These are phyloP conservation scores for Hymenopus coronatus DNA, from an alignment of 2,888 invertebrate species.

Conservation along the genomic window DNA sequence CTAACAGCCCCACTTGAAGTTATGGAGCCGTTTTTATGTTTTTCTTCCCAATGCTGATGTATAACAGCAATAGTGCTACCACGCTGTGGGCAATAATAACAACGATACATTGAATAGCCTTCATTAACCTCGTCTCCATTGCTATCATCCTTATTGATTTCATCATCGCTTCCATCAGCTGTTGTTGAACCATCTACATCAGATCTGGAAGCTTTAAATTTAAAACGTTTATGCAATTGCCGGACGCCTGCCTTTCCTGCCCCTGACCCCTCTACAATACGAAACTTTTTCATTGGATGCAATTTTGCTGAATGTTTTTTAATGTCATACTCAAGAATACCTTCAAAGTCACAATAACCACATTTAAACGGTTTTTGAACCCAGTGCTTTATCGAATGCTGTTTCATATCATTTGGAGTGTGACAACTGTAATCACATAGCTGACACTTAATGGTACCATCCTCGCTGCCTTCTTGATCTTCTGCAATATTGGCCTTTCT, in stretches of 20 bases:
- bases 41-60: conserved; percentile 36
- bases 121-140: background rate
- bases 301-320: conserved; percentile 21
- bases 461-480: background rate
- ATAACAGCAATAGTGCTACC: conserved; percentile 32
- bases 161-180: background rate
- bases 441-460: conserved; percentile 40
- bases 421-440: conserved; percentile 43
- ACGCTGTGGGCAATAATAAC: conserved; percentile 38
- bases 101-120: conserved; percentile 16
- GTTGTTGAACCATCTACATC: conserved; percentile 32
- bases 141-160: background rate
- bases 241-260: conserved; percentile 20
- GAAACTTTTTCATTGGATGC: conserved; percentile 13
- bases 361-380: conserved; percentile 50
- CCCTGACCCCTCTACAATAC: conserved; percentile 4
- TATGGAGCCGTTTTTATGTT: conserved; percentile 34
- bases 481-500: background rate
- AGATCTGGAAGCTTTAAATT: conserved; percentile 14
- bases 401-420: conserved; percentile 40
- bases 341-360: conserved; percentile 43
- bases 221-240: conserved; percentile 7
- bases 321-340: conserved; percentile 27
- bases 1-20: conserved; percentile 9
- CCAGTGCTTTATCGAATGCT: conserved; percentile 52